phyloP scores from a whole-genome alignment of 35 echinoderm and acorn worm species.

The Acanthaster planci region DNA sequence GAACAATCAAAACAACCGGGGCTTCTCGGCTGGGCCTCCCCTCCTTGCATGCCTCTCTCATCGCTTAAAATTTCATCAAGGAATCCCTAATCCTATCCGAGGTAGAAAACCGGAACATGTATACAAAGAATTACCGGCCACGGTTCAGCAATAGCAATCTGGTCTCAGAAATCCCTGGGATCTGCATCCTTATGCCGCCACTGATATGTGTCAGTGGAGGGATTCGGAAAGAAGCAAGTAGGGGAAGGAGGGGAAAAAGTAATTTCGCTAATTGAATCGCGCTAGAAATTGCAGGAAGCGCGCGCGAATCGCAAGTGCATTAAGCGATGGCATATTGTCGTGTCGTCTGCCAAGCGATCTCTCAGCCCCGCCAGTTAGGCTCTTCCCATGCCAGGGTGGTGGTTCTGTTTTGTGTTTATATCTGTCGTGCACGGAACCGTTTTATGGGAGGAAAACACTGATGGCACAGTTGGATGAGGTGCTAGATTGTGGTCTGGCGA shows the following conservation, averaged over 20 bases:
- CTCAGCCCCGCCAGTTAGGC: background rate
- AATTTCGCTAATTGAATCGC: conserved; percentile 31
- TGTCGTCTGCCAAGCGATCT: conserved; percentile 27
- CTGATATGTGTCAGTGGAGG: conserved; percentile 2
- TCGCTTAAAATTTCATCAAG: conserved; percentile 20
- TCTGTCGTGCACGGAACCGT: too few relatives aligned
- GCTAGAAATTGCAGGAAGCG: background rate
- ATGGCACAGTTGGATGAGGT: too few relatives aligned
- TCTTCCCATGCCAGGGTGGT: background rate
- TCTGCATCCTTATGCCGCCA: conserved; percentile 13
- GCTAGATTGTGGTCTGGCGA: too few relatives aligned
- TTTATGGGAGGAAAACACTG: too few relatives aligned
- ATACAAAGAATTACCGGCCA: conserved; percentile 7
- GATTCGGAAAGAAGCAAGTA: too few relatives aligned
- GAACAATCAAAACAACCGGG: too few relatives aligned
- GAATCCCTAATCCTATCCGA: background rate
- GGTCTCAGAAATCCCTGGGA: background rate
- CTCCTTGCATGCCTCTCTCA: background rate
- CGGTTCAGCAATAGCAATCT: conserved; percentile 12
- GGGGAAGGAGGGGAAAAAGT: background rate
- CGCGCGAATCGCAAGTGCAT: conserved; percentile 22
- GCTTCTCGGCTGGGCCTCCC: too few relatives aligned
- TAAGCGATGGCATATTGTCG: conserved; percentile 31
- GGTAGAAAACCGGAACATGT: conserved; percentile 19
- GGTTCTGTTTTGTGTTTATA: too few relatives aligned